These are phyloP conservation scores for Boulengeromyrus knoepffleri DNA, from an alignment of 2,113 vertebrate species.

Conservation along the genomic window DNA sequence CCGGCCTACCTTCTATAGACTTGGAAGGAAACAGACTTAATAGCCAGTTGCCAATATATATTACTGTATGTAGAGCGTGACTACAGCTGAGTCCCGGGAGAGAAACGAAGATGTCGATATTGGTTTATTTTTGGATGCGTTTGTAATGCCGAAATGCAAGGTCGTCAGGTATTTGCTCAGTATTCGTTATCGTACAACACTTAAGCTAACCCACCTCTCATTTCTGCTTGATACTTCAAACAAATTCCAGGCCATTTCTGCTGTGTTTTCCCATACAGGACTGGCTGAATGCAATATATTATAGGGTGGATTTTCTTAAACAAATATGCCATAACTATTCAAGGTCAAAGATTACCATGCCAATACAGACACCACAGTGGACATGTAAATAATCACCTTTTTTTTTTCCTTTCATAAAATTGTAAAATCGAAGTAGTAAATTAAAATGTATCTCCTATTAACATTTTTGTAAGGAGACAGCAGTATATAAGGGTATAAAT, in stretches of 20 bases:
- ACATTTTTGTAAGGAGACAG: neutral
- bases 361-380: neutral
- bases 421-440: neutral
- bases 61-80: neutral
- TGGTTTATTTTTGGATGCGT: neutral
- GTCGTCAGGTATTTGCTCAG: no score
- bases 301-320: neutral
- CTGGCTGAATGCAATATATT: neutral
- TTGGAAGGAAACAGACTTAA: neutral
- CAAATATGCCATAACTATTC: neutral
- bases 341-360: neutral
- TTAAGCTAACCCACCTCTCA: neutral
- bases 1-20: neutral
- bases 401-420: neutral
- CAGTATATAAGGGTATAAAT: neutral
- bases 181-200: no score
- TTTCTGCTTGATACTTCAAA: neutral
- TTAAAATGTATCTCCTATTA: neutral
- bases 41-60: neutral
- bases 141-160: neutral
- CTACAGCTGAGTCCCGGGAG: neutral
- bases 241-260: neutral
- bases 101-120: neutral
- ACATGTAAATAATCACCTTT: neutral
- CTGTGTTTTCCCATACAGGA: neutral